Percentiles rank a stretch among this genome's conserved stretches.
These are phyloP conservation scores for Pyrrhia umbra DNA, from an alignment of 2,888 invertebrate species.

Conservation along the genomic window DNA sequence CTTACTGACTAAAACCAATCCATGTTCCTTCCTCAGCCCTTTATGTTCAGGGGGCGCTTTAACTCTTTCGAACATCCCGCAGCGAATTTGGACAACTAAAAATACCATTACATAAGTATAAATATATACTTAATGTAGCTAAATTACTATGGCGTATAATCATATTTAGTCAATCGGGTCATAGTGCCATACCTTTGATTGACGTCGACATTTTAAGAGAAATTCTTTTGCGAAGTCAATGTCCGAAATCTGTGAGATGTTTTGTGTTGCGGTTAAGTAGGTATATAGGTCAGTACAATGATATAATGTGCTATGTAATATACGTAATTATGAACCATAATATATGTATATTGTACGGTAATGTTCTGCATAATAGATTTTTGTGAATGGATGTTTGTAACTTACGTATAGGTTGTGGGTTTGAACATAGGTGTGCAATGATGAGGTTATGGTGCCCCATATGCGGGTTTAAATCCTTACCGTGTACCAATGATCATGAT, in stretches of 20 bases:
- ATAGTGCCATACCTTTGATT: constrained; percentile 56
- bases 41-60: too few relatives aligned
- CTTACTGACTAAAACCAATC: too few relatives aligned
- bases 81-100: too few relatives aligned
- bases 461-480: too few relatives aligned
- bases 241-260: constrained; percentile 30
- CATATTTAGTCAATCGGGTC: constrained; percentile 16
- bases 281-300: constrained; percentile 46
- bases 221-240: constrained; percentile 55
- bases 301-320: constrained; percentile 52
- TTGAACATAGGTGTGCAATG: neutral
- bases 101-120: neutral
- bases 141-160: neutral
- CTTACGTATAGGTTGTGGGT: neutral
- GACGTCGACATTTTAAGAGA: constrained; percentile 66
- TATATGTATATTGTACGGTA: constrained; percentile 14
- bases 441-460: too few relatives aligned
- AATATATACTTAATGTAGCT: neutral
- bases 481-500: too few relatives aligned
- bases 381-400: constrained; percentile 7
- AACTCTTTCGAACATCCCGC: too few relatives aligned
- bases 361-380: constrained; percentile 1
- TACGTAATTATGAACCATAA: constrained; percentile 31
- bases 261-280: constrained; percentile 40
- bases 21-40: too few relatives aligned